A percentile compares a stretch with the other conserved stretches of the same genome.
Evolutionary conservation across 2,888 invertebrate species (phyloP).

Genomic region (Phlogophora meticulosa): DNA sequence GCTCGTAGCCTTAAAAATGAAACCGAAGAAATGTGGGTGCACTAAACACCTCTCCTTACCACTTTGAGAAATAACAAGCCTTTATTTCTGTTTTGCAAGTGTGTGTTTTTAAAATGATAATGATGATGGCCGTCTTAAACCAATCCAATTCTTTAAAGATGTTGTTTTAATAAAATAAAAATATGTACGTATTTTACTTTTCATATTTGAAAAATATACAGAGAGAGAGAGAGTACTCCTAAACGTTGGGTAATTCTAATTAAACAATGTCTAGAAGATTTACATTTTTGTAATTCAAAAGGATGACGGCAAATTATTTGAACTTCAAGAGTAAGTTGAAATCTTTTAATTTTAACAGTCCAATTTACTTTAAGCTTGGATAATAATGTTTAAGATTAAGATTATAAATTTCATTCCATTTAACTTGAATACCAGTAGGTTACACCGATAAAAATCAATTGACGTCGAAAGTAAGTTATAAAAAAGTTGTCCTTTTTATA

Average conservation of each 20-base stretch:
- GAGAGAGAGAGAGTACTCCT: conserved; percentile 6
- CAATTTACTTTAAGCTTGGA: conserved; percentile 16
- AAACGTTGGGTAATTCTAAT: conserved; percentile 34
- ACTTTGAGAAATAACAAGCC: too few species aligned
- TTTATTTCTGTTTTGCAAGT: too few species aligned
- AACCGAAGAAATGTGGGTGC: too few species aligned
- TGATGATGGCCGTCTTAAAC: too few species aligned
- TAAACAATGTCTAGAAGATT: conserved; percentile 36
- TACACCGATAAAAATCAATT: too few species aligned
- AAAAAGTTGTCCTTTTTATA: too few species aligned
- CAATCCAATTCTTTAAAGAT: neutral
- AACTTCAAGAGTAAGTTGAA: conserved; percentile 36
- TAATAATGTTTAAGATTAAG: neutral
- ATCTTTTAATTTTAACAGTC: conserved; percentile 29
- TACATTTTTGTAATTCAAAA: conserved; percentile 34
- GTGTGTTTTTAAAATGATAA: too few species aligned
- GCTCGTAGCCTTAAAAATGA: neutral
- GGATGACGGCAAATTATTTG: conserved; percentile 34
- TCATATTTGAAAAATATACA: conserved; percentile 11
- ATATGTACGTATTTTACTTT: neutral
- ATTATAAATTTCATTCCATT: neutral
- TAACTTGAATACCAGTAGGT: too few species aligned
- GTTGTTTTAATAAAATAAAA: conserved; percentile 2
- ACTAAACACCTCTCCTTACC: too few species aligned
- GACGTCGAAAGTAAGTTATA: too few species aligned